These are phyloP conservation scores for Yponomeuta evonymella DNA, from an alignment of 2,888 invertebrate species.

Conservation along the genomic window DNA sequence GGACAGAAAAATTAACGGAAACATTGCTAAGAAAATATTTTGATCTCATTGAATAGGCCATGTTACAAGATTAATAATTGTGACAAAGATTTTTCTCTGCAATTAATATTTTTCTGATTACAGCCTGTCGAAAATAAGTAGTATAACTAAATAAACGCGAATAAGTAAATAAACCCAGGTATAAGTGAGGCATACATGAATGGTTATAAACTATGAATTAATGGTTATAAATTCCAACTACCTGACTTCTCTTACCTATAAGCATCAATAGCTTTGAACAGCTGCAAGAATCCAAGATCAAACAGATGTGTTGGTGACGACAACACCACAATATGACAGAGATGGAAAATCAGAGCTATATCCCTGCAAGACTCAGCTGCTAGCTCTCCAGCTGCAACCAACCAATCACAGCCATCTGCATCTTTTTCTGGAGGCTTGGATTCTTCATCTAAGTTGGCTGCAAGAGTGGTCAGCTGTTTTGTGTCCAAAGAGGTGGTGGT, in stretches of 20 bases:
- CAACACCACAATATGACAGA: constrained; percentile 84
- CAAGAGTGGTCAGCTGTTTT: constrained; percentile 43
- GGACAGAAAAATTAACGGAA: too few relatives aligned
- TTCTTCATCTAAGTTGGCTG: constrained; percentile 47
- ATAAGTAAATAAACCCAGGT: too few relatives aligned
- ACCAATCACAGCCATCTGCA: constrained; percentile 75
- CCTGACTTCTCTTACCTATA: constrained; percentile 74
- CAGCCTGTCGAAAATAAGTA: too few relatives aligned
- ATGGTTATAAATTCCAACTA: too few relatives aligned
- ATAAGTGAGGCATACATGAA: too few relatives aligned
- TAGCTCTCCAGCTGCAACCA: constrained; percentile 75
- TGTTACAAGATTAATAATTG: too few relatives aligned
- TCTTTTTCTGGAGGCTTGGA: constrained; percentile 56
- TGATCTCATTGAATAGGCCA: too few relatives aligned
- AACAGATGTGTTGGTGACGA: constrained; percentile 76
- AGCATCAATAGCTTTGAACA: constrained; percentile 87
- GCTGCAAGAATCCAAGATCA: constrained; percentile 87
- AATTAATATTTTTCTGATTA: too few relatives aligned
- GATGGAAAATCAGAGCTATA: constrained; percentile 84
- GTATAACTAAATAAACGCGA: too few relatives aligned
- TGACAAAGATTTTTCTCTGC: too few relatives aligned
- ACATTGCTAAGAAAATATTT: too few relatives aligned
- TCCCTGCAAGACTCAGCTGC: constrained; percentile 77
- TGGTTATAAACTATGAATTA: too few relatives aligned
- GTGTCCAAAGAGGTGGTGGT: constrained; percentile 69